Evolutionary conservation across 2,888 invertebrate species (phyloP).

Genomic region (Colletes collaris): DNA sequence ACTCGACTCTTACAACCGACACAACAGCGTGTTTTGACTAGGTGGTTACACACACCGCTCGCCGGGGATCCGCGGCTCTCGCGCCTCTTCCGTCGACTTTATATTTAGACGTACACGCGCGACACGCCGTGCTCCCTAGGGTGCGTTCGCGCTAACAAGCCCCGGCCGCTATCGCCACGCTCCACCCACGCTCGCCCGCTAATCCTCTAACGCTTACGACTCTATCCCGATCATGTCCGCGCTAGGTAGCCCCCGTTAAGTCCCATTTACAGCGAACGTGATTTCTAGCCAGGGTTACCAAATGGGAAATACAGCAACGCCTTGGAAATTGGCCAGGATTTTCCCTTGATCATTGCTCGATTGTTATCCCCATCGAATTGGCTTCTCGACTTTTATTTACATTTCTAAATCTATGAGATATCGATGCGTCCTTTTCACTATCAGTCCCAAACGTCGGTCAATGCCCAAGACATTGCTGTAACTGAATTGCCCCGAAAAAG

Average conservation of each 20-base stretch:
- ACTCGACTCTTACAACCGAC: slow-evolving; percentile 13
- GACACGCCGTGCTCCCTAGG: slow-evolving; percentile 61
- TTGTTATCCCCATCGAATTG: no score
- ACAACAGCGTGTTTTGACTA: slow-evolving; percentile 57
- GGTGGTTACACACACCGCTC: slow-evolving; percentile 55
- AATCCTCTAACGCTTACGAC: slow-evolving; percentile 29
- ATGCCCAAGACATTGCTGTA: no score
- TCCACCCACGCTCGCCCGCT: slow-evolving; percentile 33
- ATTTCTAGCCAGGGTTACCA: no score
- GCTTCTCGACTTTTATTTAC: no score
- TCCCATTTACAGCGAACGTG: not conserved
- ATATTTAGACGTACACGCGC: slow-evolving; percentile 71
- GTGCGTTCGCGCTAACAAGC: slow-evolving; percentile 47
- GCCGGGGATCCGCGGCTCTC: slow-evolving; percentile 29
- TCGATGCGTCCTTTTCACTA: no score
- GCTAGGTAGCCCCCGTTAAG: not conserved
- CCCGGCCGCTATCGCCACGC: slow-evolving; percentile 5
- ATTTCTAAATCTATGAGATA: no score
- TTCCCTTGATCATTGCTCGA: no score
- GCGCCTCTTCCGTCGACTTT: slow-evolving; percentile 64
- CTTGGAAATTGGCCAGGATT: no score
- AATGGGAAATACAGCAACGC: no score
- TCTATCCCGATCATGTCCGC: not conserved
- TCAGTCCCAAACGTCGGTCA: no score
- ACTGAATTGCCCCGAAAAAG: no score